Base-by-base conservation (phyloP, 2,797 vertebrate genomes). In the Arnoldichthys spilopterus region DNA sequence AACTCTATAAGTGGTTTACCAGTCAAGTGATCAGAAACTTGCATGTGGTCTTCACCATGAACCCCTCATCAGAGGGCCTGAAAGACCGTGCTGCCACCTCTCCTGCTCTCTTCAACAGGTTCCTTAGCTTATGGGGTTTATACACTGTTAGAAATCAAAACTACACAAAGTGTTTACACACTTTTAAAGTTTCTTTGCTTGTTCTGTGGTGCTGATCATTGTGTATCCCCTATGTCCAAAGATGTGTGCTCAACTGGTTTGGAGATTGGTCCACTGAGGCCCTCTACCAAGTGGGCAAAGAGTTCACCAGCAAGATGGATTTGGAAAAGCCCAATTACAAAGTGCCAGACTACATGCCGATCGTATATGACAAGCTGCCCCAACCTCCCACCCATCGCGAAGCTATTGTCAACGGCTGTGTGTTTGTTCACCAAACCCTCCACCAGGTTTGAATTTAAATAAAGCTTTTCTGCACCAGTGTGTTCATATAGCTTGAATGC, bases 31-130 rank as follows among this genome's bases (percentile, higher is more conserved):
- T 99, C 90, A 95, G 97, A 85, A 99, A 99, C 91, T 95, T 99
- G 59, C 98, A 99, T 1, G 98, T 99, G 1, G 98, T 99, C 80
- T 99, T 99, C 91, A 99, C 98, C 88, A 99, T 99, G 98, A 99
- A 99, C 85, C 98, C 98, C 0, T 99, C 98, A 30, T 99, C 98
- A 0, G 98, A 99, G 88, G 98, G 98, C 4, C 92, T 99, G 87
- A 99, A 99, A 92, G 98, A 99, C 91, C 91, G 98, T 3, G 98
- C 98, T 0, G 98, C 98, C 85, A 99, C 98, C 0, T 99, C 98
- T 16, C 98, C 98, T 28, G 98, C 98, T 0, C 97, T 99, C 11
- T 99, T 99, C 91, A 99, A 99, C 92, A 98, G 98, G 98, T 98
- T 68, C 13, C 7, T 45, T 45, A 16, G 26, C 4, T 32, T 13